Evolutionary conservation across 92 coral and sea anemone genomes (phyloP).

Genomic region (Anthopleura xanthogrammica): DNA sequence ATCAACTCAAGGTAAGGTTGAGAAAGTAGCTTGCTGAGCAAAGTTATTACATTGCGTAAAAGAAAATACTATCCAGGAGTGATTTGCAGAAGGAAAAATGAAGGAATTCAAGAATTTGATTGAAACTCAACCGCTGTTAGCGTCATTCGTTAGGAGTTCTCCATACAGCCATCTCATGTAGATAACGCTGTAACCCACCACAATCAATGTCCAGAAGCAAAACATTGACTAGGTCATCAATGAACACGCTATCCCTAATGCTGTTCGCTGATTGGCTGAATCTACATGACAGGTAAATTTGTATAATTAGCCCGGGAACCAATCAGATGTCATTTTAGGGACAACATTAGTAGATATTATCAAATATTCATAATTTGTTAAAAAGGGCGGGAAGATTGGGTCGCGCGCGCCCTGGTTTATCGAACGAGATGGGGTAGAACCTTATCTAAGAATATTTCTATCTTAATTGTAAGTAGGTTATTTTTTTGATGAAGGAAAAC

Average conservation of each 20-base stretch:
- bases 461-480: background rate
- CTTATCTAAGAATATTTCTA: background rate
- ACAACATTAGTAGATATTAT: background rate
- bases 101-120: background rate
- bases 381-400: slow-evolving; percentile 32
- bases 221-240: slow-evolving; percentile 6
- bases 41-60: background rate
- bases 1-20: background rate
- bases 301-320: slow-evolving; percentile 1
- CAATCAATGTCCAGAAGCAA: background rate
- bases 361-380: slow-evolving; percentile 19
- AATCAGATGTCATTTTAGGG: background rate
- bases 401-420: slow-evolving; percentile 10
- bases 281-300: background rate
- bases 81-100: background rate
- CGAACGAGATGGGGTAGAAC: background rate
- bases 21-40: background rate
- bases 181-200: background rate
- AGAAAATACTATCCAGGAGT: background rate
- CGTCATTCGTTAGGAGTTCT: background rate
- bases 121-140: background rate
- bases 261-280: background rate
- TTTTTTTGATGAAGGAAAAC: background rate
- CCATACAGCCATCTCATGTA: background rate
- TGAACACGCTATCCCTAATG: background rate